A percentile compares a stretch with the other conserved stretches of the same genome.
Evolutionary conservation across 2,797 vertebrate genomes (phyloP).

Genomic region (Lacerta viridis): DNA sequence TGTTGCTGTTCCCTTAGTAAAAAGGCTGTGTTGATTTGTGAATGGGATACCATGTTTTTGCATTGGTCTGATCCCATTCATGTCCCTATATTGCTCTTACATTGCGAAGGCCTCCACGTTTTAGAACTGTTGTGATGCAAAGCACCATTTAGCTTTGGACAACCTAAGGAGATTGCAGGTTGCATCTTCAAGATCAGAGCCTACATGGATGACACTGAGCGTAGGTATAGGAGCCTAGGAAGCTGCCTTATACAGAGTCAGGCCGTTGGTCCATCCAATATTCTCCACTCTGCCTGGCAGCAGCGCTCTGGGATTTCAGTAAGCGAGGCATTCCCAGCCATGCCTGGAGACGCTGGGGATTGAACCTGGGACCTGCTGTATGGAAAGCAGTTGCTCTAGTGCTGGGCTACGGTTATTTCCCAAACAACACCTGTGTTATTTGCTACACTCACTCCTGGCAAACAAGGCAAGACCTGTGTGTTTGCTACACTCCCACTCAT

Average conservation of each 20-base stretch:
- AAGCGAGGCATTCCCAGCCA: too few relatives aligned
- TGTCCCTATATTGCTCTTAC: neutral
- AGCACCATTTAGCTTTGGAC: neutral
- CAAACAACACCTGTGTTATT: too few relatives aligned
- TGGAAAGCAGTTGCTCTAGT: too few relatives aligned
- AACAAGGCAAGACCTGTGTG: neutral
- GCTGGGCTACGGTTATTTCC: too few relatives aligned
- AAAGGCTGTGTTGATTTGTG: constrained; percentile 13
- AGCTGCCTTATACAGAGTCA: too few relatives aligned
- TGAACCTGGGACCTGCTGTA: too few relatives aligned
- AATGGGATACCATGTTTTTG: neutral
- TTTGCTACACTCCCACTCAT: neutral
- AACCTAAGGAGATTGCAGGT: neutral
- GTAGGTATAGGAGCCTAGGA: neutral
- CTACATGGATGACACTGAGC: neutral
- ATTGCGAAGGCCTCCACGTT: neutral
- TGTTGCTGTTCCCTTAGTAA: neutral
- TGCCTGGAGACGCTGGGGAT: too few relatives aligned
- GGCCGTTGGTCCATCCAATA: too few relatives aligned
- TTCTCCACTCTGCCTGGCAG: too few relatives aligned
- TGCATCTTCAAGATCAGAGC: neutral
- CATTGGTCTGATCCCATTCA: neutral
- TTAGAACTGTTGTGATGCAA: neutral
- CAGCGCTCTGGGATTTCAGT: too few relatives aligned
- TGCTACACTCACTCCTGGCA: too few relatives aligned